Evolutionary conservation across 2,888 invertebrate species (phyloP).

Genomic region (Drosophila macrospina): DNA sequence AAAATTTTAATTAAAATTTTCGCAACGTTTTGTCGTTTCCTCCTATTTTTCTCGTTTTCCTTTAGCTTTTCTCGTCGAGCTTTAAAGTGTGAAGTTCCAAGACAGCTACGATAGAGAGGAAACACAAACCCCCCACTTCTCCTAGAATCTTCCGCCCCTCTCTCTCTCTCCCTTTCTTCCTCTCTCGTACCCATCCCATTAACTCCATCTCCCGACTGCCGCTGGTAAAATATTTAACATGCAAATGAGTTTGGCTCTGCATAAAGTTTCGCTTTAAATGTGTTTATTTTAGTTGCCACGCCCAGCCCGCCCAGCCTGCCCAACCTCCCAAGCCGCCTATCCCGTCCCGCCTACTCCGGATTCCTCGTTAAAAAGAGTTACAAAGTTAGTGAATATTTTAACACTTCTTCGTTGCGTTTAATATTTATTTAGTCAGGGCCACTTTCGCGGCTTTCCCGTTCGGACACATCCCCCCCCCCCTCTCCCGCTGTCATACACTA

Average conservation of each 20-base stretch:
- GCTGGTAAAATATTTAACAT: slow-evolving; percentile 77
- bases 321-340: neutral
- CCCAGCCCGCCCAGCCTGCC: slow-evolving; percentile 25
- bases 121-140: neutral
- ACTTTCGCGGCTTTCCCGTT: slow-evolving; percentile 53
- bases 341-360: slow-evolving; percentile 24
- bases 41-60: slow-evolving; percentile 12
- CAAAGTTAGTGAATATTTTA: slow-evolving; percentile 81
- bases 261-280: slow-evolving; percentile 80
- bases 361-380: slow-evolving; percentile 79
- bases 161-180: neutral
- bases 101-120: slow-evolving; percentile 44
- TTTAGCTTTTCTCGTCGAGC: slow-evolving; percentile 25
- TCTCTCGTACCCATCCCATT: neutral
- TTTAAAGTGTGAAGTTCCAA: slow-evolving; percentile 73
- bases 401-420: slow-evolving; percentile 76
- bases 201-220: slow-evolving; percentile 27
- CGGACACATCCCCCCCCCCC: slow-evolving; percentile 7
- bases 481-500: neutral
- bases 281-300: slow-evolving; percentile 79
- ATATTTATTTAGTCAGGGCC: slow-evolving; percentile 73
- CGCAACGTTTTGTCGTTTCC: slow-evolving; percentile 50
- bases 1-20: slow-evolving; percentile 78
- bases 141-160: slow-evolving; percentile 17
- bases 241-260: slow-evolving; percentile 80